These are phyloP conservation scores for Eclectus roratus DNA, from an alignment of 2,113 vertebrate species.

Conservation along the genomic window DNA sequence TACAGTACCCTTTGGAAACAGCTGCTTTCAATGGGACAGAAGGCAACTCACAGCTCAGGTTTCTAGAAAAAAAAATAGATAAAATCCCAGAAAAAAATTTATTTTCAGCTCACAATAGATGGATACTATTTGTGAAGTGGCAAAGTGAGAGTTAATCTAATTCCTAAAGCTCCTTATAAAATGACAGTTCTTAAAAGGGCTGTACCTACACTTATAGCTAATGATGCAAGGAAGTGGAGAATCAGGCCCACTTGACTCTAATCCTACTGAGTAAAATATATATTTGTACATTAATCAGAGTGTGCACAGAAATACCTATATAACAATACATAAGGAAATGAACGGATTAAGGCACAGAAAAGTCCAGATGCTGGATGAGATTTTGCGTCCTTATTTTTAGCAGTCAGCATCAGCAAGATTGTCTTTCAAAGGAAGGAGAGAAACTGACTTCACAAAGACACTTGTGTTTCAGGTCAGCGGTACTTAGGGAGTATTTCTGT, in stretches of 20 bases:
- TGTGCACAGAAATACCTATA: constrained; percentile 59
- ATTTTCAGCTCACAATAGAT: not conserved
- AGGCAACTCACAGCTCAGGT: not conserved
- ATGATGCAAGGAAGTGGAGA: constrained; percentile 26
- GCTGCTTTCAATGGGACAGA: not conserved
- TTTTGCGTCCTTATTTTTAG: constrained; percentile 49
- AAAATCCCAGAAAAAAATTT: not conserved
- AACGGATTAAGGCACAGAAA: constrained; percentile 48
- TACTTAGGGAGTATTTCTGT: constrained; percentile 58
- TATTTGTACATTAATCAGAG: constrained; percentile 61
- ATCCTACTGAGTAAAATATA: constrained; percentile 51
- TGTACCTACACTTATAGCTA: constrained; percentile 22
- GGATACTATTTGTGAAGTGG: not conserved
- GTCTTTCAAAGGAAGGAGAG: constrained; percentile 59
- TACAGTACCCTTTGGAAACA: not conserved
- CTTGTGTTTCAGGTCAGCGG: constrained; percentile 55
- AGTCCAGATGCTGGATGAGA: constrained; percentile 64
- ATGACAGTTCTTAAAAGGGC: constrained; percentile 2
- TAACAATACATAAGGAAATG: constrained; percentile 61
- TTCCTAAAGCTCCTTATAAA: constrained; percentile 32
- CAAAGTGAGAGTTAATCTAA: constrained; percentile 50
- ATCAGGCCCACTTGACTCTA: constrained; percentile 53
- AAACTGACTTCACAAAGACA: constrained; percentile 59
- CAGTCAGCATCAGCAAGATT: constrained; percentile 62
- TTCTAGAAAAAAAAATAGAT: not conserved